These are phyloP conservation scores for Psittacus erithacus DNA, from an alignment of 2,113 vertebrate genomes.

Conservation along the genomic window DNA sequence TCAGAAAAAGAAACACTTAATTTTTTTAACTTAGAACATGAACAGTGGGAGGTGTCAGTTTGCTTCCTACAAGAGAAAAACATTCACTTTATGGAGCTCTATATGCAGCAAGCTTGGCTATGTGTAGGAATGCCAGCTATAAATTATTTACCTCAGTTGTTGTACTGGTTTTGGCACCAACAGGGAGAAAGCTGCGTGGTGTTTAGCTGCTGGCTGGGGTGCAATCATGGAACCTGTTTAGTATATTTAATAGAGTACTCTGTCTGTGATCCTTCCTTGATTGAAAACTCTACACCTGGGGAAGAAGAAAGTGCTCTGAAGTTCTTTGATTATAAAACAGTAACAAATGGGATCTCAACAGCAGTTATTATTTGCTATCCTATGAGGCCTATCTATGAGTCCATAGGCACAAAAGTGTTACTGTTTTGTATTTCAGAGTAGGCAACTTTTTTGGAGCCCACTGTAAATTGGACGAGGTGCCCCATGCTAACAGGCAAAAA, in stretches of 20 bases:
- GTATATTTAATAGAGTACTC: neutral
- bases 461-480: neutral
- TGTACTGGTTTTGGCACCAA: neutral
- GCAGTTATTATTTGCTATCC: neutral
- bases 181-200: neutral
- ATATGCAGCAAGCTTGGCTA: neutral
- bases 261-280: neutral
- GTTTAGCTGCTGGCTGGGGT: neutral
- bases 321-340: neutral
- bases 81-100: neutral
- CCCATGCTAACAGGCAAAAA: neutral
- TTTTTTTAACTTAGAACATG: neutral
- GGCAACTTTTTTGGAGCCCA: neutral
- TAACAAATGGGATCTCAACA: neutral
- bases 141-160: neutral
- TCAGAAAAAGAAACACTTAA: neutral
- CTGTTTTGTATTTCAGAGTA: neutral
- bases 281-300: neutral
- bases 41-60: neutral
- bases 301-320: neutral
- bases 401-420: neutral
- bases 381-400: neutral
- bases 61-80: neutral
- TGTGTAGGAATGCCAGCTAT: neutral
- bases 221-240: neutral